Conservation (phyloP, 2,797 vertebrate genomes). For the Acanthurus tractus region DNA sequence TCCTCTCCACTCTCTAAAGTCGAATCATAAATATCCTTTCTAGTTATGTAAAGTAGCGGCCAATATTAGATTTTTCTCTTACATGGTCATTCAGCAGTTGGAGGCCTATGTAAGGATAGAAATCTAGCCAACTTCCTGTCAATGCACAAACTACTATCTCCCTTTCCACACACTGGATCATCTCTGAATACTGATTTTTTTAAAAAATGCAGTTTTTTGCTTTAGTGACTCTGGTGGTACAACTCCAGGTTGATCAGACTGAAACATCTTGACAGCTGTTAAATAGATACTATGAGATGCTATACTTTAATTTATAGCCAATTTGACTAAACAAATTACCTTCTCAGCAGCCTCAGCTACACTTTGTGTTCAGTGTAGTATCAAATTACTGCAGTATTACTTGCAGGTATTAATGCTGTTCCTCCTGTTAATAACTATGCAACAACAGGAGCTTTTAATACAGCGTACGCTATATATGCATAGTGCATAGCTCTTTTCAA, state of each 20-base stretch:
- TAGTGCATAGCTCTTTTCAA: not conserved
- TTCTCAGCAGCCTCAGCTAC: not conserved
- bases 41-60: conserved; percentile 1
- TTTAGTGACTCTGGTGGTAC: not conserved
- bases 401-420: not conserved
- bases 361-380: not conserved
- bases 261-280: not conserved
- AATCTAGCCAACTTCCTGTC: too few species aligned
- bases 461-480: too few species aligned
- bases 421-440: not conserved
- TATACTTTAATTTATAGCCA: not conserved
- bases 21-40: conserved; percentile 28
- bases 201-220: not conserved
- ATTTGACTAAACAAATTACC: not conserved
- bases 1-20: conserved; percentile 24
- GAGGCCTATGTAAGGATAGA: not conserved
- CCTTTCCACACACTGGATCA: too few species aligned
- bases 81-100: not conserved
- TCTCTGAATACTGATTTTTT: too few species aligned
- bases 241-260: not conserved
- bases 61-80: conserved; percentile 8
- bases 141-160: too few species aligned
- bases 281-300: too few species aligned
- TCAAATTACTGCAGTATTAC: not conserved
- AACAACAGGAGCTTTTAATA: too few species aligned